These are phyloP conservation scores for Lochmaea capreae DNA, from an alignment of 2,888 invertebrate species.

Conservation along the genomic window DNA sequence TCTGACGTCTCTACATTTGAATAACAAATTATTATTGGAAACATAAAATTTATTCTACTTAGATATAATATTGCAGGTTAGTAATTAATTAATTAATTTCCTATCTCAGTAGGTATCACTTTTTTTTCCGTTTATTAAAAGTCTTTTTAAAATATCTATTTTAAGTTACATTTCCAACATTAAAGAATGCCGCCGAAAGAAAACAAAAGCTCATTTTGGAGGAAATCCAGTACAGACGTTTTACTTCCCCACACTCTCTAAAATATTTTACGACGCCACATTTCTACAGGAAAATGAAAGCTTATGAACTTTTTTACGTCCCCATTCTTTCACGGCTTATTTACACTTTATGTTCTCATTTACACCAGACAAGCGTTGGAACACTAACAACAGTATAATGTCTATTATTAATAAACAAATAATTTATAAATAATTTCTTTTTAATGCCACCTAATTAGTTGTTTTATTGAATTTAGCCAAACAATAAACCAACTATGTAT, in stretches of 20 bases:
- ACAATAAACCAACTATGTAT: too few relatives aligned
- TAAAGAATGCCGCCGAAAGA: conserved; percentile 1
- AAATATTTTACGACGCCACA: conserved; percentile 30
- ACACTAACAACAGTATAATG: conserved; percentile 22
- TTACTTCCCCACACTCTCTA: neutral
- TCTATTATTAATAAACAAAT: conserved; percentile 25
- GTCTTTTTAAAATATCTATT: neutral
- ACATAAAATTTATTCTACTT: too few relatives aligned
- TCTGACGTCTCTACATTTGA: too few relatives aligned
- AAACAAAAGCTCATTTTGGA: conserved; percentile 10
- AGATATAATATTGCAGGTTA: too few relatives aligned
- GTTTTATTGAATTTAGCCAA: too few relatives aligned
- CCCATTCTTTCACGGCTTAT: conserved; percentile 29
- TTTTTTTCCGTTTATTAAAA: neutral
- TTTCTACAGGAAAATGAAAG: conserved; percentile 31
- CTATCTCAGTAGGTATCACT: too few relatives aligned
- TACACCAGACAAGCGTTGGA: conserved; percentile 3
- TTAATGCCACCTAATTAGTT: neutral
- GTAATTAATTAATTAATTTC: too few relatives aligned
- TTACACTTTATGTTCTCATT: conserved; percentile 33
- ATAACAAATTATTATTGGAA: too few relatives aligned
- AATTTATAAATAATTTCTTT: conserved; percentile 22
- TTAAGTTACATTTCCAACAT: neutral
- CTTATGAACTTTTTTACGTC: conserved; percentile 35
- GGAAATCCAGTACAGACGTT: conserved; percentile 5